A percentile compares a stretch with the other conserved stretches of the same genome.
These are phyloP conservation scores for Drosophila greeni DNA, from an alignment of 2,888 invertebrate genomes.

Conservation along the genomic window DNA sequence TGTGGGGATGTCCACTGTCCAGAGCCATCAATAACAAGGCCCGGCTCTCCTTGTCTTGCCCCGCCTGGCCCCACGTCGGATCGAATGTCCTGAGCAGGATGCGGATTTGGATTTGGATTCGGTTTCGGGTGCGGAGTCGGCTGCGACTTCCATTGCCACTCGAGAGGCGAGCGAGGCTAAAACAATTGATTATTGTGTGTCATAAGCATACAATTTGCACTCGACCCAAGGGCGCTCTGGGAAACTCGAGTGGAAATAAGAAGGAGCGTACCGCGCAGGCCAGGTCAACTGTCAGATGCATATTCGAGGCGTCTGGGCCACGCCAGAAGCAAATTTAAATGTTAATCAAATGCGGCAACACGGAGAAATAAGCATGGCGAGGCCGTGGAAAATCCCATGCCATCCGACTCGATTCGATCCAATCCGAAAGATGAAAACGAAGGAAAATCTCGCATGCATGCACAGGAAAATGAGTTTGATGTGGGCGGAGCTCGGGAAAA, in stretches of 20 bases:
- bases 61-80: slow-evolving; percentile 12
- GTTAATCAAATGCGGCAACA: slow-evolving; percentile 63
- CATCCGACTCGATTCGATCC: not conserved
- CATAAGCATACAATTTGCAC: slow-evolving; percentile 60
- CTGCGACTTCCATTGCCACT: slow-evolving; percentile 36
- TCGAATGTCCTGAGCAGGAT: slow-evolving; percentile 26
- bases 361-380: slow-evolving; percentile 28
- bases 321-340: slow-evolving; percentile 68
- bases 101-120: not conserved
- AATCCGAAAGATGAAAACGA: slow-evolving; percentile 42
- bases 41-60: not conserved
- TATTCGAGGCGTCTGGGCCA: slow-evolving; percentile 44
- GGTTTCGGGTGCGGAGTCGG: slow-evolving; percentile 1
- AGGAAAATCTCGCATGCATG: slow-evolving; percentile 67
- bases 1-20: slow-evolving; percentile 4
- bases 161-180: slow-evolving; percentile 45
- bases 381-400: slow-evolving; percentile 15
- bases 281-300: slow-evolving; percentile 60
- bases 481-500: slow-evolving; percentile 36
- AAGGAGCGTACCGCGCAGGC: slow-evolving; percentile 37
- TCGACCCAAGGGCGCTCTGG: slow-evolving; percentile 11
- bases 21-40: slow-evolving; percentile 60
- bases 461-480: slow-evolving; percentile 73
- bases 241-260: slow-evolving; percentile 41
- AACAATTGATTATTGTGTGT: slow-evolving; percentile 73